Evolutionary conservation across 2,888 invertebrate species (phyloP), one percentile per base, ranked within the genome.

Genomic region (Plutella xylostella): DNA sequence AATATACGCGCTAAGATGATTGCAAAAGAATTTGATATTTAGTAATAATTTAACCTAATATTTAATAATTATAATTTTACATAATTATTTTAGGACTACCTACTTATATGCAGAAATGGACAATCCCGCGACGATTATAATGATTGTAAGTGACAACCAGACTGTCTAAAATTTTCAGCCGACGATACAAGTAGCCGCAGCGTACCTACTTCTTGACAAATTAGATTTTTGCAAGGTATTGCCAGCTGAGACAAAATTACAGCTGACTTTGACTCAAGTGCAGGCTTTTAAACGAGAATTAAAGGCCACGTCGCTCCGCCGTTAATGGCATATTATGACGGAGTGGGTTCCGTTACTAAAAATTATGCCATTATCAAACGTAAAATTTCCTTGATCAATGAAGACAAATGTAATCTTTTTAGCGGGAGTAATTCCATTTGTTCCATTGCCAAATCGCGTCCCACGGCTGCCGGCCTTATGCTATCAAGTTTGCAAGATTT

Each of bases 281-380:
- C 83, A 82, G 68, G 83, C 83, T 83, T 82, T 83, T 83, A 82
- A 80, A 79, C 72, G 65, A 61, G 76, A 79, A 80, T 82, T 82
- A 82, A 72, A 75, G 71, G 70, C 72, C 66, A 63, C 60, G 65
- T 65, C 79, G 62, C 69, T 82, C 75, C 77, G 65, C 61, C 72
- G 63, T 67, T 82, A 82, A 80, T 79, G 72, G 79, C 68, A 63
- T 75, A 78, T 75, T 79, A 78, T 80, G 75, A 79, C 68, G 62
- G 69, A 79, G 79, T 68, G 67, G 72, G 66, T 74, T 68, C 68
- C 66, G 65, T 61, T 54, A 59, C 58, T 63, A 70, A 76, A 77
- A 78, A 78, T 76, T 73, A 77, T 15, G 37, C 28, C 30, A 42
- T 41, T 42, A 14, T 37, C 19, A 28, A 19, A 18, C 25, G 12